Conservation (phyloP, 2,113 vertebrate genomes). For the Osmerus eperlanus region DNA sequence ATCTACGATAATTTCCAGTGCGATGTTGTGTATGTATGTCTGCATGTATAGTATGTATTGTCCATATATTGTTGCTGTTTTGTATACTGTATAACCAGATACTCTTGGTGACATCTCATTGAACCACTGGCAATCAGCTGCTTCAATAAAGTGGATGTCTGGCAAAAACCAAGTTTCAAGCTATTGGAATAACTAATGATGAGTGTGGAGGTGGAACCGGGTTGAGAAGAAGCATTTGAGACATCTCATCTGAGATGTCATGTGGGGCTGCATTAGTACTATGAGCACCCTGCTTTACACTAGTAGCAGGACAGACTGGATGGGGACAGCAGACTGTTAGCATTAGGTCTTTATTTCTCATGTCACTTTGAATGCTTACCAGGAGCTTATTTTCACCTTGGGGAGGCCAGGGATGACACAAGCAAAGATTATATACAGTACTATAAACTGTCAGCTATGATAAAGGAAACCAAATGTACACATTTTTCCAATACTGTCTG, state of each 20-base stretch:
- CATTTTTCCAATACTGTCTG: constrained; percentile 63
- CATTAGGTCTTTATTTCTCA: constrained; percentile 77
- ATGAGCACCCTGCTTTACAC: no score
- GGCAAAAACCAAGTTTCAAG: no score
- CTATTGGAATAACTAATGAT: no score
- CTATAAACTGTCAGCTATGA: constrained; percentile 74
- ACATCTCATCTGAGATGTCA: no score
- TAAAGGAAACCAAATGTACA: constrained; percentile 76
- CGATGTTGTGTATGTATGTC: constrained; percentile 38
- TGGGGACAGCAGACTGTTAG: constrained; percentile 40
- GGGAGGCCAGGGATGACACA: constrained; percentile 71
- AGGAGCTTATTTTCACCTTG: constrained; percentile 71
- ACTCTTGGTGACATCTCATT: neutral
- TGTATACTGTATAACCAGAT: constrained; percentile 6
- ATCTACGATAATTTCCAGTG: constrained; percentile 48
- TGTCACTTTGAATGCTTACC: constrained; percentile 76
- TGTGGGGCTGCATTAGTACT: no score
- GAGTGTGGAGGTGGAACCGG: no score
- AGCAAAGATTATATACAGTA: constrained; percentile 77
- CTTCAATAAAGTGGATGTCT: constrained; percentile 33
- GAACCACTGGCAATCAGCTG: constrained; percentile 7
- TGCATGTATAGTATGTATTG: constrained; percentile 8
- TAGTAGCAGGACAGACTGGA: neutral
- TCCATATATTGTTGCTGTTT: constrained; percentile 20
- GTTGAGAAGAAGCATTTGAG: no score